These are phyloP conservation scores for Lepidurus apus DNA, from an alignment of 1,140 invertebrate species.

Conservation along the genomic window DNA sequence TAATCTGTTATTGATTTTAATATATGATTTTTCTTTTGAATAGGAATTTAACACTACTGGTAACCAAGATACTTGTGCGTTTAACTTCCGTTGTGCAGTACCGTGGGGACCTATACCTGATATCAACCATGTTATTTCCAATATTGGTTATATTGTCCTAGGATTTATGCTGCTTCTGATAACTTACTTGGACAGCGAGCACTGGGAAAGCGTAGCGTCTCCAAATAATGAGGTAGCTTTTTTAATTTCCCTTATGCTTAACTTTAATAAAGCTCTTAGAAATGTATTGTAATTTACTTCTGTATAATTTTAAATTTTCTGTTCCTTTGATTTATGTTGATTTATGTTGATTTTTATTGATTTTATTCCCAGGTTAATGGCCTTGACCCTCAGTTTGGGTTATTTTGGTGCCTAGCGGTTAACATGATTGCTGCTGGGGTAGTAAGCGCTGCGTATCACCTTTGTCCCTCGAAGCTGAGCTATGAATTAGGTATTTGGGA, in stretches of 20 bases:
- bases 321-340: too few species aligned
- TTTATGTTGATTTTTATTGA: too few species aligned
- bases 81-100: background rate
- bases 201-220: background rate
- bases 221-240: background rate
- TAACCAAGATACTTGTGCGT: background rate
- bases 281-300: too few species aligned
- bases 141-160: background rate
- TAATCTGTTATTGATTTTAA: background rate
- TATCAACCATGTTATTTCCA: background rate
- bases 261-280: too few species aligned
- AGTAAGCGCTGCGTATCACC: background rate
- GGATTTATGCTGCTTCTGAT: background rate
- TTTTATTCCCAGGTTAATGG: background rate
- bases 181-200: background rate
- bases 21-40: background rate
- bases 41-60: constrained; percentile 6
- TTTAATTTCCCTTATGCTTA: background rate
- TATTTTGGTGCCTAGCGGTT: background rate
- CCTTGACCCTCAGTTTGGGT: background rate
- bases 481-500: background rate
- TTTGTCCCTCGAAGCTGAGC: background rate
- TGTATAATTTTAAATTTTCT: too few species aligned
- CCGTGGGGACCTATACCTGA: background rate
- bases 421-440: background rate